Conservation (phyloP, 2,797 vertebrate species). For the Scarus forsteni region DNA sequence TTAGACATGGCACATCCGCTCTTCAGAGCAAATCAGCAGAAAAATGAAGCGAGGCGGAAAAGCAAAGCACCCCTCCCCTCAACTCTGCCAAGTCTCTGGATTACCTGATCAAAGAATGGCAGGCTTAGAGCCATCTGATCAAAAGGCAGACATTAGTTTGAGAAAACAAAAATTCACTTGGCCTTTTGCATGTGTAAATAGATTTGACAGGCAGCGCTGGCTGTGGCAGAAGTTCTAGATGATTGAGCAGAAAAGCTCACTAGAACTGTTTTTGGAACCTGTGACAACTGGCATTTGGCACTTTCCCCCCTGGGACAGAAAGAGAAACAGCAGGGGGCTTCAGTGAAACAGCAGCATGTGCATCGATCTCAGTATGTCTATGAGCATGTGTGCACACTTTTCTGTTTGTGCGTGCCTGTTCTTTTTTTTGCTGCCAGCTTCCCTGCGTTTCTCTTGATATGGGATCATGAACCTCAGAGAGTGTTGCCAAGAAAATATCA, state of each 20-base stretch:
- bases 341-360: constrained; percentile 65
- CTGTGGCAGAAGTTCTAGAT: constrained; percentile 57
- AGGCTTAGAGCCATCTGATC: constrained; percentile 71
- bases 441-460: constrained; percentile 46
- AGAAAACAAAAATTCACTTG: constrained; percentile 73
- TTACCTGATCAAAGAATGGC: constrained; percentile 81
- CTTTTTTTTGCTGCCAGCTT: constrained; percentile 28
- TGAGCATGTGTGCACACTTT: constrained; percentile 26
- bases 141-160: constrained; percentile 73
- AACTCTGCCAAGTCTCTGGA: constrained; percentile 73
- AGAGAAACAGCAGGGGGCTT: constrained; percentile 67
- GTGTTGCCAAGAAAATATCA: constrained; percentile 53
- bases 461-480: constrained; percentile 42
- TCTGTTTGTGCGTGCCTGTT: constrained; percentile 29
- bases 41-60: constrained; percentile 69
- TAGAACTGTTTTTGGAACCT: constrained; percentile 65
- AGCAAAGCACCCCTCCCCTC: constrained; percentile 53
- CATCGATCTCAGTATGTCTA: constrained; percentile 47
- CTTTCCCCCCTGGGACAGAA: constrained; percentile 69
- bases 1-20: constrained; percentile 78
- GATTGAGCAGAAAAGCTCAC: constrained; percentile 42
- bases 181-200: constrained; percentile 64
- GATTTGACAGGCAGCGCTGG: constrained; percentile 63
- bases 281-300: constrained; percentile 74
- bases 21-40: constrained; percentile 79